Conservation (phyloP, 2,797 vertebrate genomes). For the Melanotaenia boesemani region DNA sequence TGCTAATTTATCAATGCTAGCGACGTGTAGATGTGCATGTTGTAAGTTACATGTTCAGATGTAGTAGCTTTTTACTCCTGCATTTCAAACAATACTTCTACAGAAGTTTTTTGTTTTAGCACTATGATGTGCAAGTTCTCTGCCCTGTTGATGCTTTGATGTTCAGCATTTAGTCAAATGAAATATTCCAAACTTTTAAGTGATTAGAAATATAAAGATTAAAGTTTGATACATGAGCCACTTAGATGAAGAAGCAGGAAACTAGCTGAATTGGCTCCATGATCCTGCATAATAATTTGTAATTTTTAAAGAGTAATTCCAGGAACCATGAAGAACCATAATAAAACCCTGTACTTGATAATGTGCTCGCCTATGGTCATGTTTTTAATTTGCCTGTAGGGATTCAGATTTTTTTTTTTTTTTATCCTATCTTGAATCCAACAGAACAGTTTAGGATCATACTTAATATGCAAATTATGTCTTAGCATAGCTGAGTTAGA, state of each 20-base stretch:
- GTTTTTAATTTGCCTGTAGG: slow-evolving; percentile 6
- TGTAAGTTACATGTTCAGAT: not conserved
- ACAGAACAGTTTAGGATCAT: slow-evolving; percentile 12
- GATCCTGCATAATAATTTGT: slow-evolving; percentile 4
- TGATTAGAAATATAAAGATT: not conserved
- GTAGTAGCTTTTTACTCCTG: not conserved
- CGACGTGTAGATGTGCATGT: not conserved
- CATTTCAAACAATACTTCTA: not conserved
- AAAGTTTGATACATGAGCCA: slow-evolving; percentile 4
- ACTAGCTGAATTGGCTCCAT: slow-evolving; percentile 20
- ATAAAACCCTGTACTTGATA: slow-evolving; percentile 16
- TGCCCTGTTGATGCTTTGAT: slow-evolving; percentile 7
- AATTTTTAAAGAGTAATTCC: not conserved
- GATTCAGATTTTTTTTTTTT: slow-evolving; percentile 11
- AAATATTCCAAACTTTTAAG: slow-evolving; percentile 8
- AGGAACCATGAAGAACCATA: slow-evolving; percentile 5
- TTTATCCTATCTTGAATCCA: slow-evolving; percentile 25
- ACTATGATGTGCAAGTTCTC: not conserved
- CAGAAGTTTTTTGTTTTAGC: not conserved
- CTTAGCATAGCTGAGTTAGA: not conserved
- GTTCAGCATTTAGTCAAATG: not conserved
- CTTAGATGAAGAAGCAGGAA: slow-evolving; percentile 5
- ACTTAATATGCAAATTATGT: not conserved
- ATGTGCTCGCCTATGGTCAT: slow-evolving; percentile 15
- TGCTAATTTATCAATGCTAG: slow-evolving; percentile 6